Evolutionary conservation across 2,888 invertebrate genomes (phyloP), one percentile per base, ranked within the genome.

Genomic region (Habrosyne pyritoides): DNA sequence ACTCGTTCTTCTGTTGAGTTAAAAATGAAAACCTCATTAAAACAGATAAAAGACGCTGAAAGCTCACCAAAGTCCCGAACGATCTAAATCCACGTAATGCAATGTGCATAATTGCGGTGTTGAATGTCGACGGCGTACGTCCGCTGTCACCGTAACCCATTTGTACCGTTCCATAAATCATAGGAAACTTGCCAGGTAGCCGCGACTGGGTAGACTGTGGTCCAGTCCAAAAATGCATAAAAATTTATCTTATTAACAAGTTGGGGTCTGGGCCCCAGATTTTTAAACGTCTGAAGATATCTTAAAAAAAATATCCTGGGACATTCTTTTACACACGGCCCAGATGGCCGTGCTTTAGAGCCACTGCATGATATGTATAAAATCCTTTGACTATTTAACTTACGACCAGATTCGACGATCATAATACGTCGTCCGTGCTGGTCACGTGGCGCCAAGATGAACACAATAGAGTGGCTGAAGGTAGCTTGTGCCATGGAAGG

Each of bases 341-440:
- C n/a, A n/a, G n/a, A n/a, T n/a, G n/a, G n/a, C n/a, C n/a, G n/a
- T n/a, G n/a, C n/a, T n/a, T n/a, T n/a, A n/a, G n/a, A n/a, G n/a
- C n/a, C n/a, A n/a, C n/a, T n/a, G n/a, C n/a, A n/a, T n/a, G n/a
- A n/a, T n/a, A n/a, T n/a, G n/a, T n/a, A n/a, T n/a, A n/a, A n/a
- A n/a, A n/a, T n/a, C n/a, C n/a, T n/a, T n/a, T n/a, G n/a, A n/a
- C n/a, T n/a, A n/a, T n/a, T n/a, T 21, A 7, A 66, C 93, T 91
- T 79, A 96, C 96, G 94, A 81, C 97, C 97, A 53, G 94, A 93
- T 74, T 96, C 95, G 1, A 97, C 77, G 5, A 96, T 83, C 78
- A 97, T 87, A 33, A 97, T 88, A 53, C 97, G 93, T 14, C 95
- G 90, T 1, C 96, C 96, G 50, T 94, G 89, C 63, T 94, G 93